Evolutionary conservation across 1,140 invertebrate genomes (phyloP), one percentile per base, ranked within the genome.

Genomic region (Macrocentrus cingulum): DNA sequence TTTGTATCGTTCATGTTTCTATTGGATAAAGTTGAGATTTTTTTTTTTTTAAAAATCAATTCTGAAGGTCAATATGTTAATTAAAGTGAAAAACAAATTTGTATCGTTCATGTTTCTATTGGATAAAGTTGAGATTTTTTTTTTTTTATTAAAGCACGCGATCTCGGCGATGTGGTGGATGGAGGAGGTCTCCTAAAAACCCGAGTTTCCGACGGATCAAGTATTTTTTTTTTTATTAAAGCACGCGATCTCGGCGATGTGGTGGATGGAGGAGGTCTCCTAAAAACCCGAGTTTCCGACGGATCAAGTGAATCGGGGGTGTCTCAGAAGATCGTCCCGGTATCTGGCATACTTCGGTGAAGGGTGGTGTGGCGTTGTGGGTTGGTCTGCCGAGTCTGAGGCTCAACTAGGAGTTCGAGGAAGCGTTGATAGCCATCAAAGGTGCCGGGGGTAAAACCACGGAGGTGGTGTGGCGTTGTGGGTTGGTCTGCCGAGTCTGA

Each of bases 391-490:
- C 46, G 29, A 32, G 42, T 23, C 16, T 50, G 20, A 25, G 42
- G 23, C 36, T 11, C 13, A 37, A 9, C 16, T 18, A 42, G 7
- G 34, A 66, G 61, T 71, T 75, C 62, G 69, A 82, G 68, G 81
- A 70, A 67, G 76, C 73, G 67, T 79, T 72, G 75, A 83, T 78
- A 72, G 81, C 83, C 80, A 84, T 83, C 68, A 83, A 77, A 59
- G 83, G 81, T 63, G 89, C 89, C 69, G 89, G 89, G 69, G 90
- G 89, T 83, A 91, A 82, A 68, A 85, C 85, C 79, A 91, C 86
- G 70, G 91, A 91, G 85, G 92, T 91, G 84, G 92, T 91, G 85
- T 92, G 92, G 85, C 91, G 95, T 88, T 94, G n/a, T n/a, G n/a
- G n/a, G n/a, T n/a, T n/a, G n/a, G n/a, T n/a, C n/a, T n/a, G n/a